Conservation (phyloP, 2,113 vertebrate species). For the Glaucomys volans region DNA sequence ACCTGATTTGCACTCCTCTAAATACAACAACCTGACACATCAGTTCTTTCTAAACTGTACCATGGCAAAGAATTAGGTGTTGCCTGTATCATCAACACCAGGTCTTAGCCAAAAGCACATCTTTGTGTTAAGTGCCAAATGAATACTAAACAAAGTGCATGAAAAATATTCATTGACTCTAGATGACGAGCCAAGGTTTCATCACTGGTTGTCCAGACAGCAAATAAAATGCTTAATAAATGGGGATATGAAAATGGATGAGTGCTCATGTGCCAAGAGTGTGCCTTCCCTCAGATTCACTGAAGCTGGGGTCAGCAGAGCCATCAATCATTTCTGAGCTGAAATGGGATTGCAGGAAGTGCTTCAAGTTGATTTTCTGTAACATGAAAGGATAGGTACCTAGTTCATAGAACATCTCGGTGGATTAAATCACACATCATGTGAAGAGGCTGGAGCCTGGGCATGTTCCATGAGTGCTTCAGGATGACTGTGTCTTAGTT, state of each 20-base stretch:
- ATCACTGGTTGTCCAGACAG: not conserved
- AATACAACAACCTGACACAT: not conserved
- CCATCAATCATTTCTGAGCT: not conserved
- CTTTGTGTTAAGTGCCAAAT: conserved; percentile 30
- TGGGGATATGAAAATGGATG: not conserved
- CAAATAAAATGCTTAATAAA: conserved; percentile 28
- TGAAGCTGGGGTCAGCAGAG: not conserved
- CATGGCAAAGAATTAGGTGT: not conserved
- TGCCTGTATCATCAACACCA: not conserved
- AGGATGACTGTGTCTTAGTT: not conserved
- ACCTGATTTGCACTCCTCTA: not conserved
- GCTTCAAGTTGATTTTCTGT: not conserved
- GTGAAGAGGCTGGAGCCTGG: not conserved
- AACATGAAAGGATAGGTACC: not conserved
- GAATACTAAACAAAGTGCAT: not conserved
- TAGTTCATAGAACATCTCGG: not conserved
- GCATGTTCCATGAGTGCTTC: not conserved
- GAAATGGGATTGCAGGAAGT: not conserved
- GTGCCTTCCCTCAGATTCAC: not conserved
- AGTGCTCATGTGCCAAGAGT: not conserved
- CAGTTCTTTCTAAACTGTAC: not conserved
- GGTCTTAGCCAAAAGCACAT: not conserved
- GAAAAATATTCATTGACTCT: conserved; percentile 2
- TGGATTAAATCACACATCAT: not conserved
- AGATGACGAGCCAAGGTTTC: conserved; percentile 28